A percentile compares a stretch with the other conserved stretches of the same genome.
Conservation (phyloP, 2,888 invertebrate genomes). For the Fragum sueziense region DNA sequence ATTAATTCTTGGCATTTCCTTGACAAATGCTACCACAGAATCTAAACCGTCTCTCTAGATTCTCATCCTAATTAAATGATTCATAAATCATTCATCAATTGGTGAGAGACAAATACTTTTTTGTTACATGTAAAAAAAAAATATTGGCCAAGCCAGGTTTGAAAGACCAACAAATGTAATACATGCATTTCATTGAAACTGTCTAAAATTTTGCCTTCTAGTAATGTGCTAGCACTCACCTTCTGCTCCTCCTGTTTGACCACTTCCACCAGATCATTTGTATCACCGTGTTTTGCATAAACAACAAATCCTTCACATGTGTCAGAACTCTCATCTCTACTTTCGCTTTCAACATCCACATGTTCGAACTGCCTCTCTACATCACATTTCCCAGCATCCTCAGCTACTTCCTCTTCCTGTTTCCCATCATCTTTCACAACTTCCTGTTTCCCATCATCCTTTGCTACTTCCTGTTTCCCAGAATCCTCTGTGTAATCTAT, state of each 20-base stretch:
- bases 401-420: slow-evolving; percentile 24
- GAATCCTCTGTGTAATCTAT: slow-evolving; percentile 23
- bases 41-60: too few species aligned
- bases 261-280: slow-evolving; percentile 46
- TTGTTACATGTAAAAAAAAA: too few species aligned
- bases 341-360: background rate
- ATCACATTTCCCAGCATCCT: slow-evolving; percentile 15
- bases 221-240: slow-evolving; percentile 2
- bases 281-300: slow-evolving; percentile 50
- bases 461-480: slow-evolving; percentile 18
- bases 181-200: too few species aligned
- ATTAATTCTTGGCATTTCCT: too few species aligned
- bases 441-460: slow-evolving; percentile 18
- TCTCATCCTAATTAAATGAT: too few species aligned
- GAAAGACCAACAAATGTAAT: too few species aligned
- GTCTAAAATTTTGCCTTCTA: too few species aligned
- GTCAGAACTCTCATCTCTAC: slow-evolving; percentile 13
- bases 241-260: slow-evolving; percentile 28
- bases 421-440: slow-evolving; percentile 34
- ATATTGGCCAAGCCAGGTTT: too few species aligned
- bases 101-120: too few species aligned
- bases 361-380: slow-evolving; percentile 1
- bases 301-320: slow-evolving; percentile 53
- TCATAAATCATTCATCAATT: too few species aligned
- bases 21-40: too few species aligned